phyloP scores from a whole-genome alignment of 2,797 vertebrate species.

The Notolepis coatsorum region DNA sequence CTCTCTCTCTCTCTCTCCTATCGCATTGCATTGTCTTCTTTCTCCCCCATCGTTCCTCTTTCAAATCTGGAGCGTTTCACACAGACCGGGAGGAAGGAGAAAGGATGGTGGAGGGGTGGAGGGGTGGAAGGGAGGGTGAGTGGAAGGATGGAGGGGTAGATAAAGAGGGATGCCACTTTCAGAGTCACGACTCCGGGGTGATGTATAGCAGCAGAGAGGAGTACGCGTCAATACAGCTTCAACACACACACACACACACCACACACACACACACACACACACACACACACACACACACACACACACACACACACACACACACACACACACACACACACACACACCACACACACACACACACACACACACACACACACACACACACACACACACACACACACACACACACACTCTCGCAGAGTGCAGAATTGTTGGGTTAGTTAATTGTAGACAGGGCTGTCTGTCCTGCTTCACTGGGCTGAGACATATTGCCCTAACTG shows the following conservation, averaged over 20 bases:
- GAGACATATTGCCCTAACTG: slow-evolving; percentile 74
- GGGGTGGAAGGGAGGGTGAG: slow-evolving; percentile 9
- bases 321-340: slow-evolving; percentile 2
- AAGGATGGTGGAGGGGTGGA: no score
- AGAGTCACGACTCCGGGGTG: slow-evolving; percentile 47
- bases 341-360: slow-evolving; percentile 9
- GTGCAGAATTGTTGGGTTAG: slow-evolving; percentile 59
- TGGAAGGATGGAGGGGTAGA: slow-evolving; percentile 32
- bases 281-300: slow-evolving; percentile 12
- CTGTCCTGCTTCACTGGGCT: slow-evolving; percentile 75
- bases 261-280: slow-evolving; percentile 14
- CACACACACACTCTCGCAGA: neutral
- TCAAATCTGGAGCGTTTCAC: neutral
- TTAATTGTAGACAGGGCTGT: slow-evolving; percentile 74
- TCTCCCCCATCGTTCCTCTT: neutral
- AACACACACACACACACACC: neutral
- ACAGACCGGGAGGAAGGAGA: neutral
- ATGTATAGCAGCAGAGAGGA: slow-evolving; percentile 26
- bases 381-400: slow-evolving; percentile 5
- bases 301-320: slow-evolving; percentile 14
- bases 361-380: slow-evolving; percentile 22
- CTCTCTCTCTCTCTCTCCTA: neutral
- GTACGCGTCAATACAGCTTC: no score
- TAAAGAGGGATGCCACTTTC: slow-evolving; percentile 40
- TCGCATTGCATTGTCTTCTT: neutral